These are phyloP conservation scores for Orbicella faveolata DNA, from an alignment of 64 coral and sea anemone species.

Conservation along the genomic window DNA sequence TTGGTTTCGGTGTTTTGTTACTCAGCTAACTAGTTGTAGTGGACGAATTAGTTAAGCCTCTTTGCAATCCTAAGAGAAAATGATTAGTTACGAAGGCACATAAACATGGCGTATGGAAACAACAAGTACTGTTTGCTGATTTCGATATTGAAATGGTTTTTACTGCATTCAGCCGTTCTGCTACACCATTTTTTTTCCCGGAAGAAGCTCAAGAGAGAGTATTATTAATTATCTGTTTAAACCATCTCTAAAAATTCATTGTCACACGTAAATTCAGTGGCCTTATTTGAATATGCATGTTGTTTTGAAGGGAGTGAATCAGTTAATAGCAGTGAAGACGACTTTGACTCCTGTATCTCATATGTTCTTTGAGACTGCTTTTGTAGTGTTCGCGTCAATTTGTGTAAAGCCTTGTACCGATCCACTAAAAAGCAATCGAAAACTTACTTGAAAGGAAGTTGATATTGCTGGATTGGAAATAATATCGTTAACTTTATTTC, in stretches of 20 bases:
- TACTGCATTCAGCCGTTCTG: no score
- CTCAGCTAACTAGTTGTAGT: background rate
- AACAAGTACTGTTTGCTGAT: no score
- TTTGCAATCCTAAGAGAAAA: no score
- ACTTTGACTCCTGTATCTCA: no score
- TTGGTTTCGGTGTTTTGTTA: background rate
- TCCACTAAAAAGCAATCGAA: background rate
- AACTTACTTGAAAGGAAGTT: slow-evolving; percentile 15
- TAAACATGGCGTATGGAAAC: no score
- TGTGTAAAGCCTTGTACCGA: background rate
- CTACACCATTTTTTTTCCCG: no score
- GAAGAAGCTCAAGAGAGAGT: background rate
- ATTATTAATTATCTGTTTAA: background rate
- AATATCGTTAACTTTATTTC: slow-evolving; percentile 20
- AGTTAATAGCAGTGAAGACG: no score
- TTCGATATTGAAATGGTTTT: no score
- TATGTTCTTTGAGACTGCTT: background rate
- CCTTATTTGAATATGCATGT: background rate
- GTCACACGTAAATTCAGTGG: background rate
- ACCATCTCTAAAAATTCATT: background rate
- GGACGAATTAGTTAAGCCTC: no score
- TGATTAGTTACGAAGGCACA: no score
- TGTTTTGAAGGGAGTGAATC: background rate
- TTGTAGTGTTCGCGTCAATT: background rate
- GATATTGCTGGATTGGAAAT: slow-evolving; percentile 38